Base-by-base conservation (phyloP, 2,888 invertebrate genomes). In the Cancer borealis region DNA sequence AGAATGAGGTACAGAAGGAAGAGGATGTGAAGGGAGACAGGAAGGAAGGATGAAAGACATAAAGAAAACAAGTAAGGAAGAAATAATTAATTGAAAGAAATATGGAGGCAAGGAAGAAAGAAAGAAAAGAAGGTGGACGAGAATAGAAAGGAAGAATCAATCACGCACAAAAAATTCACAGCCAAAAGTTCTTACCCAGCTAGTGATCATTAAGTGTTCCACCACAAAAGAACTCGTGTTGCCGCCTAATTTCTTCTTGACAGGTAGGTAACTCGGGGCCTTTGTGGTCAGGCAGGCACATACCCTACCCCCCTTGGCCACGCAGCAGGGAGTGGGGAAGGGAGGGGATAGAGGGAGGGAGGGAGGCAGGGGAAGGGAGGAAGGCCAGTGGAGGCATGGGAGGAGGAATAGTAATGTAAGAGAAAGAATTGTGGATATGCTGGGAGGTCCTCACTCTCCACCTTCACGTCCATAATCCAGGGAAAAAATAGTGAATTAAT, bases 211-310 rank as follows among this genome's bases (percentile, higher is more conserved):
- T 79, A 79, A 30, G 30, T 73, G 79, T 30, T 26, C 30, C 30
- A 30, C 30, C 79, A 79, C 79, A 79, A 79, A 79, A 14, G 66
- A 30, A 79, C 79, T 79, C 79, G 79, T 30, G 79, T 79, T 79
- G 79, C 30, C 79, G 79, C 79, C 79, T 79, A 79, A 79, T 79
- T 79, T 79, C 79, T 30, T 14, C 79, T 26, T 79, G 79, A 79
- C 79, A 79, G 79, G 79, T 79, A 79, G 79, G 79, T 79, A 14
- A 79, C 79, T 79, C 79, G 79, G 79, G 26, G 30, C 79, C 79
- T 79, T 79, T 79, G 79, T 79, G 79, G 79, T 79, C 79, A 30
- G 88, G 26, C 88, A 49, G 88, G 46, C n/a, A 54, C 54, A 54
- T 17, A 54, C 30, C 79, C 79, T 79, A 8, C 79, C 79, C 12